phyloP scores from a whole-genome alignment of 2,113 vertebrate species.

The Vidua macroura region DNA sequence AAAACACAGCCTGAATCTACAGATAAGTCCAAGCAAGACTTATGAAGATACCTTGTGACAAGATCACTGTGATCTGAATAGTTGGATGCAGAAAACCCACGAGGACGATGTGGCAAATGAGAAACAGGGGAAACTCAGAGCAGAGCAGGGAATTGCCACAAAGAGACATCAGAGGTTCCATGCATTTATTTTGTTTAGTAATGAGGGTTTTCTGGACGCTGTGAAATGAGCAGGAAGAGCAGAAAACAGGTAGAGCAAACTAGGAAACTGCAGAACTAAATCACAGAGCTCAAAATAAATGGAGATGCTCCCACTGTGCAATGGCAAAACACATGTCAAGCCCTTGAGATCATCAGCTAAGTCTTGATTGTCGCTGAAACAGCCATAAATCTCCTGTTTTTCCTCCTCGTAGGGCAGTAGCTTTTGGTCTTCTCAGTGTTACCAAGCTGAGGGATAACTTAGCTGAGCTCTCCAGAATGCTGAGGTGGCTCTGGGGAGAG shows the following conservation, averaged over 20 bases:
- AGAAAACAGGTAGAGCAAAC: neutral
- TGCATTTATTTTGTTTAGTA: neutral
- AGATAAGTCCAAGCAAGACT: neutral
- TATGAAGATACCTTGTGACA: neutral
- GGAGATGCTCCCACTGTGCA: neutral
- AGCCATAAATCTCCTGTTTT: neutral
- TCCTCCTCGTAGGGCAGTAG: neutral
- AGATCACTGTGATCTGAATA: neutral
- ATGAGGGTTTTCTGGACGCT: neutral
- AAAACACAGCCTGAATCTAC: neutral
- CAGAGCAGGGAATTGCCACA: neutral
- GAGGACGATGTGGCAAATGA: neutral
- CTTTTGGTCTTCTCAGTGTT: neutral
- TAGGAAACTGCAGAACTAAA: neutral
- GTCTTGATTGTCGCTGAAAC: neutral
- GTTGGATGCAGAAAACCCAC: neutral
- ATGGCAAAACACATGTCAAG: neutral
- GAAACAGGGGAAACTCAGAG: neutral
- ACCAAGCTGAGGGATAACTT: neutral
- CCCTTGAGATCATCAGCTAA: neutral
- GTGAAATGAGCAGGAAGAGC: neutral
- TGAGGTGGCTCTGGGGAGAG: neutral
- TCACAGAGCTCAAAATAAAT: neutral
- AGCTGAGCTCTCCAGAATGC: neutral
- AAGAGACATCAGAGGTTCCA: neutral